Conservation (phyloP, 1,140 invertebrate genomes). For the Heliconius congener region DNA sequence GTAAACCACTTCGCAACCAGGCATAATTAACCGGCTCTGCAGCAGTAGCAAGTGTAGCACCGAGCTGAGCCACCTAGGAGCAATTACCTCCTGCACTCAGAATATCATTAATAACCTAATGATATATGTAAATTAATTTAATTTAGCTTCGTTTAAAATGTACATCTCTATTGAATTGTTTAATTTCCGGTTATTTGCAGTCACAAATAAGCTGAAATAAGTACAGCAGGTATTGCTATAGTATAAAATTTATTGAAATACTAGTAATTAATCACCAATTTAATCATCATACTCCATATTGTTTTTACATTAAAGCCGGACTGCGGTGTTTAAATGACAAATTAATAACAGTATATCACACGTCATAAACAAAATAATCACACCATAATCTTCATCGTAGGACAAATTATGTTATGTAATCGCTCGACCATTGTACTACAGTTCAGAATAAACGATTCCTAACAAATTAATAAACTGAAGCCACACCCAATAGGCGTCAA, state of each 20-base stretch:
- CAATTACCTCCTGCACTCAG: constrained; percentile 43
- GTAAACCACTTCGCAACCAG: constrained; percentile 56
- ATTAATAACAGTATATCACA: constrained; percentile 19
- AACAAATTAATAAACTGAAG: constrained; percentile 73
- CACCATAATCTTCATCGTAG: constrained; percentile 48
- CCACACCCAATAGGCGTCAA: constrained; percentile 74
- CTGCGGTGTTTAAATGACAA: not conserved
- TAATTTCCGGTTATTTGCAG: constrained; percentile 2
- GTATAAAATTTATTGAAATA: too few relatives aligned
- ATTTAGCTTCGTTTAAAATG: constrained; percentile 25
- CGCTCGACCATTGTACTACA: constrained; percentile 55
- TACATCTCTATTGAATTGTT: constrained; percentile 19
- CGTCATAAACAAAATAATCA: constrained; percentile 50
- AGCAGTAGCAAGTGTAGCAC: constrained; percentile 59
- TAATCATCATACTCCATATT: not conserved
- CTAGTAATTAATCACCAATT: too few relatives aligned
- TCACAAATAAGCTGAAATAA: not conserved
- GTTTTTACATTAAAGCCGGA: not conserved
- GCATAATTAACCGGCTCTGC: constrained; percentile 66
- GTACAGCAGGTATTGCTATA: not conserved
- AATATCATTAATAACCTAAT: constrained; percentile 41
- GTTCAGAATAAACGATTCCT: constrained; percentile 69
- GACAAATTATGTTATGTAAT: constrained; percentile 56
- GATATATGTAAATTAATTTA: constrained; percentile 32
- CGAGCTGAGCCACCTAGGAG: constrained; percentile 42